phyloP scores from a whole-genome alignment of 2,888 invertebrate genomes.

The Hydrotaea diabolus region DNA sequence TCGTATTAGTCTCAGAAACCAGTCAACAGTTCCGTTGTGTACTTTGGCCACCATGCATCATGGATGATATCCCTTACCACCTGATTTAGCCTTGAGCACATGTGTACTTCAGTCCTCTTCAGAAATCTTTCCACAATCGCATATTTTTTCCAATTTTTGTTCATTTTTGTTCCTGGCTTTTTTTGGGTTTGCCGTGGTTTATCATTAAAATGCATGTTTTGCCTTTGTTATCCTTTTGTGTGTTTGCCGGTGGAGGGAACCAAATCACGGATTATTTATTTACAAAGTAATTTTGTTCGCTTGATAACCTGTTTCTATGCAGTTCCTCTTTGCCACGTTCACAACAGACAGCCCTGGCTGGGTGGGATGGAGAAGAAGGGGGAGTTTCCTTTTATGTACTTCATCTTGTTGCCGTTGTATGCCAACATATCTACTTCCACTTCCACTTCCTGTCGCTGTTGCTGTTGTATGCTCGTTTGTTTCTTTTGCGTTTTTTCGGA shows the following conservation, averaged over 20 bases:
- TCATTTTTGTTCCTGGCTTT: no score
- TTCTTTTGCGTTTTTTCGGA: not conserved
- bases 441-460: no score
- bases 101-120: not conserved
- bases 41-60: no score
- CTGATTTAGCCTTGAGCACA: not conserved
- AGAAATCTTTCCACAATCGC: not conserved
- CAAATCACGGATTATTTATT: conserved; percentile 3
- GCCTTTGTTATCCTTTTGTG: conserved; percentile 6
- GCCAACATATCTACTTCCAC: no score
- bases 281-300: conserved; percentile 9
- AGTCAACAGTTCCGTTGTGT: no score
- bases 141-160: conserved; percentile 1
- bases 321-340: not conserved
- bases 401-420: not conserved
- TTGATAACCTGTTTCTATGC: not conserved
- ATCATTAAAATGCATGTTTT: not conserved
- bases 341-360: no score
- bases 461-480: no score
- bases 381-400: not conserved
- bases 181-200: not conserved
- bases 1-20: no score
- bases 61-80: no score
- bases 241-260: not conserved
- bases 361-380: not conserved